Base-by-base conservation (phyloP, 2,797 vertebrate species). In the Pangasius krempfi region DNA sequence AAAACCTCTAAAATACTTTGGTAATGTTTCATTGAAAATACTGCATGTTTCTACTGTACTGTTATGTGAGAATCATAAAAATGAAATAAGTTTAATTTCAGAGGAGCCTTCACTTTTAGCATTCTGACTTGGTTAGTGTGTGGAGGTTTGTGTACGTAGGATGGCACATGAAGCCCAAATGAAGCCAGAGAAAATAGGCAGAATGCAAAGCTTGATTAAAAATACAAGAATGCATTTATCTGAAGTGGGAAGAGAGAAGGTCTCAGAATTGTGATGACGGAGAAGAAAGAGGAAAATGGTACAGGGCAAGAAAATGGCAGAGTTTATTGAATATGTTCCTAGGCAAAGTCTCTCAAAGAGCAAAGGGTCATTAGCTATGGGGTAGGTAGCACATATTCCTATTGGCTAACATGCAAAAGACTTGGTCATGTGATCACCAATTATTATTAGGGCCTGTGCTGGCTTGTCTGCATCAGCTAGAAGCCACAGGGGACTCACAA, bases 401-500 rank as follows among this genome's bases (percentile, higher is more conserved):
- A 89, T 90, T 90, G 83, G 84, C 72, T 89, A 80, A 66, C 70
- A 37, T 60, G 12, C 27, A 62, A 40, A 87, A 87, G 50, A 84
- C 64, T 83, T 82, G 82, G 70, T 84, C 88, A 88, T 88, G 88
- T 91, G 90, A 88, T 50, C 30, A 47, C 62, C 33, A 85, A 86
- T 86, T 64, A 91, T 90, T 89, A 89, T 88, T 72, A 54, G 89
- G 91, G 88, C 93, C n/a, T 92, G 93, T 87, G 25, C 87, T 64
- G 92, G 81, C 93, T 89, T 92, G 93, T 91, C 89, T 50, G 88
- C 88, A 84, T 88, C 86, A 88, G 90, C 86, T 89, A 88, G 84
- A 89, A 83, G 60, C 75, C 86, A 86, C 27, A 62, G 27, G 78
- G 87, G 81, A 84, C 86, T 72, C 20, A 30, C 73, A 40, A 14